Base-by-base conservation (phyloP, 1,140 invertebrate genomes). In the Bradysia coprophila region DNA sequence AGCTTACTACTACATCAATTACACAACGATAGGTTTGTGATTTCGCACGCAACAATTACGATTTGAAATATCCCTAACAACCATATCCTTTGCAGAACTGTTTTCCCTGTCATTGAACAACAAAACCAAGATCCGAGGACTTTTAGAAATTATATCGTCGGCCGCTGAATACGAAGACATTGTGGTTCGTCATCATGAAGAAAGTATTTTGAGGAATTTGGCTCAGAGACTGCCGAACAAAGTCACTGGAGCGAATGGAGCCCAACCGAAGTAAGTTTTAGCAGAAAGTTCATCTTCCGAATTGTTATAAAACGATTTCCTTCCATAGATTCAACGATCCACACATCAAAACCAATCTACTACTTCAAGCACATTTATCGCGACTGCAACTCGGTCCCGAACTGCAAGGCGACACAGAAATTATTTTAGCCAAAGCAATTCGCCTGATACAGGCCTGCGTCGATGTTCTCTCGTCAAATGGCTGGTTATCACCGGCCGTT, bases 1-100 rank as follows among this genome's bases (percentile, higher is more conserved):
- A 2, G 92, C 94, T 0, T 99, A 99, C 61, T 99, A 99, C 61
- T 99, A 98, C 59, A 98, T 98, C 48, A 97, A 98, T 64, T 99
- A 99, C 52, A 95, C 93, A 0, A 99, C 96, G 0, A 98, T 99
- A 46, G 82, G 81, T 86, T 60, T n/a, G n/a, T n/a, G n/a, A n/a
- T 63, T 65, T 55, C 34, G 43, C 8, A 40, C 32, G 11, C 23
- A 24, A 19, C 37, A 28, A 20, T 22, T 9, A 43, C 31, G 34
- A 41, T 16, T 24, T 20, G 9, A 9, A 2, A n/a, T 24, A 40
- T 2, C 19, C n/a, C 18, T 13, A 38, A 16, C 40, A 21, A 19
- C 36, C 13, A 40, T 40, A 2, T 19, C 2, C 19, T 47, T 63
- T 56, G 44, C 64, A 84, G 94, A 98, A 63, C 65, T 98, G 43